Conservation (phyloP, 2,113 vertebrate genomes). For the Nymphicus hollandicus region DNA sequence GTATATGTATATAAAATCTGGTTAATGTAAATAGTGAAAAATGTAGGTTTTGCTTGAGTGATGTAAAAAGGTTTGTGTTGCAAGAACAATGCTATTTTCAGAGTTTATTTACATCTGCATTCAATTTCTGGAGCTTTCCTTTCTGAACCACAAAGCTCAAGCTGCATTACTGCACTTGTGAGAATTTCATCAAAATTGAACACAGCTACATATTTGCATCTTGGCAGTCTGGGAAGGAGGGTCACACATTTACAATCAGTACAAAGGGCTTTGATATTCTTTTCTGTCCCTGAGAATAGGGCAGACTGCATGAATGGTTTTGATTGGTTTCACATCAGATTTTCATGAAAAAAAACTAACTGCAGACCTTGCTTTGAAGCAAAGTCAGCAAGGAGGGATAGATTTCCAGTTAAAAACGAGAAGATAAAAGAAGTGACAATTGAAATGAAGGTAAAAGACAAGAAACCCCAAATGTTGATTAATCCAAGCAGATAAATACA, state of each 20-base stretch:
- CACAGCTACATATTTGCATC: not conserved
- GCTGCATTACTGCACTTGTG: not conserved
- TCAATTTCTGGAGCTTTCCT: not conserved
- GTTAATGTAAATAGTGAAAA: not conserved
- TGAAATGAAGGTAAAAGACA: constrained; percentile 14
- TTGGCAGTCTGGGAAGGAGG: not conserved
- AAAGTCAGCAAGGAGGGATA: not conserved
- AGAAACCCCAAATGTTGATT: not conserved
- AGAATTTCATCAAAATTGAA: not conserved
- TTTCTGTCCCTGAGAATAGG: not conserved
- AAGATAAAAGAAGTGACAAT: constrained; percentile 20
- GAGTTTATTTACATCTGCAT: constrained; percentile 8
- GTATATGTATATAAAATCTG: not conserved
- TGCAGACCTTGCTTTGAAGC: not conserved
- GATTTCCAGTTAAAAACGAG: constrained; percentile 21
- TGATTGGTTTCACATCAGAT: not conserved
- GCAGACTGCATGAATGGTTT: not conserved
- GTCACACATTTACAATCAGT: not conserved
- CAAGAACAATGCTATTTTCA: not conserved
- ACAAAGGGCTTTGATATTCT: not conserved
- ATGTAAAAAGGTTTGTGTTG: not conserved
- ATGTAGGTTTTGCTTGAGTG: not conserved
- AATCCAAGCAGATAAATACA: constrained; percentile 45
- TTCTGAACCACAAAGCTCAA: not conserved
- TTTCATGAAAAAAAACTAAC: not conserved